These are phyloP conservation scores for Bambusicola thoracicus DNA, from an alignment of 2,113 vertebrate genomes.

Conservation along the genomic window DNA sequence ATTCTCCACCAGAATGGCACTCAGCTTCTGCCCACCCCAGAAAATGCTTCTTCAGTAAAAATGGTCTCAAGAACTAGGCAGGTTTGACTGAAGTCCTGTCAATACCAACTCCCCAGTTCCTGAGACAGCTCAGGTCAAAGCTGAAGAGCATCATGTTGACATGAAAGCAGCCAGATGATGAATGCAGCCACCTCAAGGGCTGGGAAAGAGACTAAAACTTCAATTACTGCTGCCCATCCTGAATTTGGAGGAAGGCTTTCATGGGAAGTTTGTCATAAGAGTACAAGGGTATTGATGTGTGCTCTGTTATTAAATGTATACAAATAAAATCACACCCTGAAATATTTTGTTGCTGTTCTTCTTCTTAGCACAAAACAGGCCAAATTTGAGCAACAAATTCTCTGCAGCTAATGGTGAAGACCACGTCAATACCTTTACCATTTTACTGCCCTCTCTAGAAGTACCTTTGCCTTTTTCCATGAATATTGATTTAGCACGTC, in stretches of 20 bases:
- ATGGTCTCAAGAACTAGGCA: not conserved
- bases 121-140: not conserved
- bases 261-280: not conserved
- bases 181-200: not conserved
- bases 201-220: not conserved
- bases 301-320: not conserved
- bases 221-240: not conserved
- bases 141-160: not conserved
- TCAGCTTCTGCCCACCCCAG: not conserved
- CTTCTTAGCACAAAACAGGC: not conserved
- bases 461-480: not conserved
- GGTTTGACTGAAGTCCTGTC: not conserved
- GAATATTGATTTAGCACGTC: not conserved
- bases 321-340: not conserved
- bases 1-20: not conserved
- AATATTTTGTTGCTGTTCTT: not conserved
- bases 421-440: not conserved
- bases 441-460: not conserved
- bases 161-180: not conserved
- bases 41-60: not conserved
- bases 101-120: not conserved
- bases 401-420: not conserved
- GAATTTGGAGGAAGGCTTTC: not conserved
- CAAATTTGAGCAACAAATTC: not conserved
- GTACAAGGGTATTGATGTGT: not conserved